Evolutionary conservation across 1,140 invertebrate genomes (phyloP), one percentile per base, ranked within the genome.

Genomic region (Platorchestia sp.): DNA sequence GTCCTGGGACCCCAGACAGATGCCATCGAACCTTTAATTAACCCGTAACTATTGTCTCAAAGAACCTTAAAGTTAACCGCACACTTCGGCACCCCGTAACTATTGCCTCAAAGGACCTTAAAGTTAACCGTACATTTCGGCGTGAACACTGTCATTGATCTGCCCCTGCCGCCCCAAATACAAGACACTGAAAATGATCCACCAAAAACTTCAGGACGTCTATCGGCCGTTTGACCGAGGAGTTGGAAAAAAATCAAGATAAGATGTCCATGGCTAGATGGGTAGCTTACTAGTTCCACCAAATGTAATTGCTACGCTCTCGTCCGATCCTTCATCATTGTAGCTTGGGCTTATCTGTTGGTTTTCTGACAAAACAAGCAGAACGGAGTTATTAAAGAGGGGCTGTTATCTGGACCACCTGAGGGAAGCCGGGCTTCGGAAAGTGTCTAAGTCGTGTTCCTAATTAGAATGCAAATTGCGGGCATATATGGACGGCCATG

Each of bases 391-490:
- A 7, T 93, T 45, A 93, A 75, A 45, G 45, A n/a, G 45, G 19
- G 45, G 44, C 40, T 44, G 47, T 93, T 93, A 93, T 47, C 91
- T 6, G 10, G 91, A 93, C 91, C 45, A 44, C 91, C 45, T 44
- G 44, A 91, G 10, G 89, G 89, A 43, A 91, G 22, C 19, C 7
- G n/a, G 44, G 91, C 43, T 40, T 47, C 91, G 47, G 87, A 44
- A 14, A 44, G 91, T 19, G 41, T n/a, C 22, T 14, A 93, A 47
- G 45, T 45, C 45, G 44, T 45, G 91, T 93, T 93, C 41, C 91
- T 93, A 93, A 93, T 93, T 45, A 93, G 44, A 93, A 93, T 93
- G 91, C 45, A 93, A 93, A 93, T 93, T 19, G 45, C 5, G 45
- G 14, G 14, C 91, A 41, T 93, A 93, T 93, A 14, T 44, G 91